A percentile compares a stretch with the other conserved stretches of the same genome.
phyloP scores from a whole-genome alignment of 2,888 invertebrate genomes.

The Leucophora obtusa region DNA sequence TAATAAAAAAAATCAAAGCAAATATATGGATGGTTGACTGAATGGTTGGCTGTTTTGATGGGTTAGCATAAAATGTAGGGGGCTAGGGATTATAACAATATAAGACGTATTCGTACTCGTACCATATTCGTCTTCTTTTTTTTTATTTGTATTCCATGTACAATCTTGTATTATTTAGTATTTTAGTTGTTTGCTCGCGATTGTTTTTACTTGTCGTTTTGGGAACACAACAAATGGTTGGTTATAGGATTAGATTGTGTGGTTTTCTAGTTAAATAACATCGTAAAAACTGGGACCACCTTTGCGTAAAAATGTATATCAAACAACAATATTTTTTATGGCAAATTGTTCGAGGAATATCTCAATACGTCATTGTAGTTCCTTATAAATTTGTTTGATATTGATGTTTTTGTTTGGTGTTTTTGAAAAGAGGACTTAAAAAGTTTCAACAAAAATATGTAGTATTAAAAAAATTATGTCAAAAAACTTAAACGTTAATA shows the following conservation, averaged over 20 bases:
- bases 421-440: neutral
- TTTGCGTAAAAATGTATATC: conserved; percentile 60
- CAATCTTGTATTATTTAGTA: conserved; percentile 16
- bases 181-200: conserved; percentile 19
- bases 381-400: conserved; percentile 10
- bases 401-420: neutral
- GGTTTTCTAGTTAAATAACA: conserved; percentile 66
- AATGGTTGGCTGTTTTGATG: conserved; percentile 23
- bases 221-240: conserved; percentile 17
- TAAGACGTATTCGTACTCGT: neutral
- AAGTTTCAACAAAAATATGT: too few relatives aligned
- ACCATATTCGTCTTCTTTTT: neutral
- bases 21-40: conserved; percentile 20
- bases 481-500: too few relatives aligned
- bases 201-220: conserved; percentile 17
- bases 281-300: conserved; percentile 67
- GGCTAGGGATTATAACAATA: neutral
- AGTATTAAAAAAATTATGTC: too few relatives aligned
- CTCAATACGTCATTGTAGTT: conserved; percentile 6
- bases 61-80: conserved; percentile 21
- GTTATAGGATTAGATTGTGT: conserved; percentile 53
- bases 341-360: conserved; percentile 61
- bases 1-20: conserved; percentile 43
- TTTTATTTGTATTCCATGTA: neutral
- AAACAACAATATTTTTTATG: conserved; percentile 61